These are phyloP conservation scores for Pteruthius melanotis DNA, from an alignment of 2,113 vertebrate species.

Conservation along the genomic window DNA sequence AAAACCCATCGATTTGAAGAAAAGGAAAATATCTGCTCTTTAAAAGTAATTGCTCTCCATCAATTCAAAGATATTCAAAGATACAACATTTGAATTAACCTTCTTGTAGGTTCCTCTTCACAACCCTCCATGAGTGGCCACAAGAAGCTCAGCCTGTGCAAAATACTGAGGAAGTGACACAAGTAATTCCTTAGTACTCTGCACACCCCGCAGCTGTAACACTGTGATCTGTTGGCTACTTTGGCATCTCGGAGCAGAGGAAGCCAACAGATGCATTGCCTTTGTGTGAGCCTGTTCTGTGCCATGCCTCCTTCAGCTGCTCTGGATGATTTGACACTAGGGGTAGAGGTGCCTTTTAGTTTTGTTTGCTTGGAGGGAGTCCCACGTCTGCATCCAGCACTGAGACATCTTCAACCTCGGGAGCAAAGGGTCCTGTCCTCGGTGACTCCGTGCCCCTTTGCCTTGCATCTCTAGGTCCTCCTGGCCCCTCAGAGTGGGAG, in stretches of 20 bases:
- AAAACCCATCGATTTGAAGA: not conserved
- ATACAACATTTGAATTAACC: not conserved
- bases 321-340: not conserved
- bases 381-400: not conserved
- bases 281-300: not conserved
- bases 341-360: not conserved
- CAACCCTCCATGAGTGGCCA: not conserved
- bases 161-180: not conserved
- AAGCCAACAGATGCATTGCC: not conserved
- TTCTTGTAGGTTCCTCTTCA: not conserved
- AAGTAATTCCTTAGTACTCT: not conserved
- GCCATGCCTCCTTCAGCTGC: not conserved
- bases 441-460: not conserved
- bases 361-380: not conserved
- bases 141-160: not conserved
- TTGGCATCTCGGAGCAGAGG: not conserved
- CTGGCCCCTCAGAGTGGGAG: not conserved
- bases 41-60: conserved; percentile 1
- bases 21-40: not conserved
- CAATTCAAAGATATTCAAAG: not conserved
- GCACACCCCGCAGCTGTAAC: not conserved
- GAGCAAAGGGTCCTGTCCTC: not conserved
- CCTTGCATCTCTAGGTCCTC: not conserved
- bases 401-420: not conserved
- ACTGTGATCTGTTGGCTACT: not conserved